phyloP scores from a whole-genome alignment of 2,888 invertebrate genomes.

The Labia minor region DNA sequence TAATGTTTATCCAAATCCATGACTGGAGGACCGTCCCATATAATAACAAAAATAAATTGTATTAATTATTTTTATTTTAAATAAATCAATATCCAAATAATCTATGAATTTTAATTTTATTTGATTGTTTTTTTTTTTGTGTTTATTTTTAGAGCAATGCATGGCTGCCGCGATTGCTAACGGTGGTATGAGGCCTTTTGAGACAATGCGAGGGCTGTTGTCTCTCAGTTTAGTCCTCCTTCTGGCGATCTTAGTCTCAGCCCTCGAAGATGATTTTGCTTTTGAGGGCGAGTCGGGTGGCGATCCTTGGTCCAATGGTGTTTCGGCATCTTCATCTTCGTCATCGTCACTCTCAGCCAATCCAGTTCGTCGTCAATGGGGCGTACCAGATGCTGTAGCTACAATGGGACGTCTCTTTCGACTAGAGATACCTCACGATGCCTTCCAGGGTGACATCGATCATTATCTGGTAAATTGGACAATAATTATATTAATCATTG shows the following conservation, averaged over 20 bases:
- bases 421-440: constrained; percentile 58
- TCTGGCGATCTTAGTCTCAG: not conserved
- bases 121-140: not conserved
- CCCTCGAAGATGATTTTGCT: constrained; percentile 36
- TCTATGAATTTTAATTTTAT: too few relatives aligned
- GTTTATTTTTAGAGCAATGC: not conserved
- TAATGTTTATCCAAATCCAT: too few relatives aligned
- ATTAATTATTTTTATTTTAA: too few relatives aligned
- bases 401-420: constrained; percentile 61
- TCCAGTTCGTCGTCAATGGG: constrained; percentile 36
- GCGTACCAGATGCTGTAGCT: constrained; percentile 53
- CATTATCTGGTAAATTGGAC: constrained; percentile 52
- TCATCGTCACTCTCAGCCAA: constrained; percentile 27
- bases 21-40: too few relatives aligned
- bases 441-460: constrained; percentile 54
- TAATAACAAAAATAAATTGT: too few relatives aligned
- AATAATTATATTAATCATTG: too few relatives aligned
- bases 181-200: not conserved
- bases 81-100: too few relatives aligned
- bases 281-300: constrained; percentile 36
- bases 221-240: not conserved
- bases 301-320: constrained; percentile 30
- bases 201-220: not conserved
- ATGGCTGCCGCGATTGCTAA: not conserved
- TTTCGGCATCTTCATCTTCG: constrained; percentile 26